Conservation (phyloP, 1,140 invertebrate genomes). For the Drosophila littoralis region DNA sequence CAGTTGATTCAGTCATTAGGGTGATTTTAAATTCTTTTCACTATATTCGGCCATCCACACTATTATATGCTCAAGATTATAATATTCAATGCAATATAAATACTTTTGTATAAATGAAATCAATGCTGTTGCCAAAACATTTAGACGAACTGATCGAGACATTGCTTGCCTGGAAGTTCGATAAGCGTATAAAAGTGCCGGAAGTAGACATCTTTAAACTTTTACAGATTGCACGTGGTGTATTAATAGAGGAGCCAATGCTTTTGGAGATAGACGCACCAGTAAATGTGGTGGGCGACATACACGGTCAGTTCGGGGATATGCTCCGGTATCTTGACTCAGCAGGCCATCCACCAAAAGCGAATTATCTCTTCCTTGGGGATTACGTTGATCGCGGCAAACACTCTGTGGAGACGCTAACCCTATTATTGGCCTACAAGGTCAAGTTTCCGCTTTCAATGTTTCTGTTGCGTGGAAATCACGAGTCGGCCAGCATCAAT, state of each 20-base stretch:
- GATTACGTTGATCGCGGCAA: constrained; percentile 94
- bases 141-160: constrained; percentile 43
- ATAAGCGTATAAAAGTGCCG: constrained; percentile 28
- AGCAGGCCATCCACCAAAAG: constrained; percentile 99
- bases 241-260: constrained; percentile 98
- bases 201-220: constrained; percentile 41
- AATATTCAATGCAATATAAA: not conserved
- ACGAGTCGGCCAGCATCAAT: constrained; percentile 87
- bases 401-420: constrained; percentile 95
- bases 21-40: not conserved
- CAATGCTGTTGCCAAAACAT: constrained; percentile 43
- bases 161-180: constrained; percentile 40
- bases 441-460: constrained; percentile 95
- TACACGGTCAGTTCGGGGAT: constrained; percentile 99
- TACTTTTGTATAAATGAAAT: not conserved
- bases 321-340: constrained; percentile 98
- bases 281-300: constrained; percentile 99
- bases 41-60: constrained; percentile 1
- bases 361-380: constrained; percentile 98
- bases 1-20: not conserved
- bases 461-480: constrained; percentile 90
- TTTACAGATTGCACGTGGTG: constrained; percentile 94
- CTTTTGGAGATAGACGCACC: constrained; percentile 98
- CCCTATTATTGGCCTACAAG: constrained; percentile 97
- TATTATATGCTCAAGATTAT: not conserved